Percentiles rank a stretch among this genome's conserved stretches.
These are phyloP conservation scores for Ceratitis capitata DNA, from an alignment of 1,140 invertebrate species.

Conservation along the genomic window DNA sequence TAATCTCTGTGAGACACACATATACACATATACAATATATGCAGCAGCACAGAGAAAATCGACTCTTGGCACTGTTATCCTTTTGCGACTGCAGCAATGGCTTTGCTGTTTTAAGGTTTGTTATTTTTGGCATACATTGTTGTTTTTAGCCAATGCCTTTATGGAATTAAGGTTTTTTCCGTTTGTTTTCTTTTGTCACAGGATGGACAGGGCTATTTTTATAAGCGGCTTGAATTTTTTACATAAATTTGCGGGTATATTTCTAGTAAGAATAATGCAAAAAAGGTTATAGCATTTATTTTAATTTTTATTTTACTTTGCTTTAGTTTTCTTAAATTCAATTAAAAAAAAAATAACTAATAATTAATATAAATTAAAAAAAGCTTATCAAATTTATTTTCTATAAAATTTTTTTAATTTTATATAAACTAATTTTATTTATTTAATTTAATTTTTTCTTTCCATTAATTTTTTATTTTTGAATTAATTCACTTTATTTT, in stretches of 20 bases:
- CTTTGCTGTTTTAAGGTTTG: slow-evolving; percentile 1
- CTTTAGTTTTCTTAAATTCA: too few relatives aligned
- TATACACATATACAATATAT: background rate
- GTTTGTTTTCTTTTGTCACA: background rate
- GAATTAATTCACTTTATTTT: too few relatives aligned
- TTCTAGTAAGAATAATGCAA: too few relatives aligned
- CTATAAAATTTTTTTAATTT: background rate
- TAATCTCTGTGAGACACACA: background rate
- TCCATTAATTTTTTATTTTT: too few relatives aligned
- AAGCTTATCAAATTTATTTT: background rate
- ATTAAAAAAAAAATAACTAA: too few relatives aligned
- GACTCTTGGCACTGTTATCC: background rate
- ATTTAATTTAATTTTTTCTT: background rate
- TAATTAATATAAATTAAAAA: background rate
- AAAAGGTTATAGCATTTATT: too few relatives aligned
- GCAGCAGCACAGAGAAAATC: background rate
- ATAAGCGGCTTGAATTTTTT: background rate
- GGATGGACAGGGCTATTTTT: background rate
- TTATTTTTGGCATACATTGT: background rate
- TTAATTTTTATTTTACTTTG: too few relatives aligned
- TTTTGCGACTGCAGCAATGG: background rate
- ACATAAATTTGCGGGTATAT: too few relatives aligned
- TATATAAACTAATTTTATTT: too few relatives aligned
- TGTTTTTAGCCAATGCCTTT: background rate
- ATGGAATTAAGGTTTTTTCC: background rate